Base-by-base conservation (phyloP, 2,113 vertebrate species). In the Lampris incognitus region DNA sequence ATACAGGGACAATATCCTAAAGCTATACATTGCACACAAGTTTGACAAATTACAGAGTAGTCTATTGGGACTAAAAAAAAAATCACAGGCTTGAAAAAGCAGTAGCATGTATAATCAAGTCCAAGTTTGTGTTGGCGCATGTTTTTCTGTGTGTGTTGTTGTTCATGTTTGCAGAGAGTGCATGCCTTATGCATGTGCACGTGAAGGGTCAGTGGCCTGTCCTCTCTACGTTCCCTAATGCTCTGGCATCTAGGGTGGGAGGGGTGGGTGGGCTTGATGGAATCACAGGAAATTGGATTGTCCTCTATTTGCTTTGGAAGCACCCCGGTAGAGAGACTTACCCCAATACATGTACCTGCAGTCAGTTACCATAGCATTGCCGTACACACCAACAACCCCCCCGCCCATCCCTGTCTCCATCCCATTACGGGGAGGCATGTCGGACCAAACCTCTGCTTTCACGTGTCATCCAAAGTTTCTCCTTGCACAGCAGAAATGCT, bases 231-330 rank as follows among this genome's bases (percentile, higher is more conserved):
- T 90, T 83, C 94, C 95, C 95, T 97, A 97, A 97, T 97, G 95
- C 94, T 95, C 94, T 95, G 89, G 92, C 93, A 95, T 94, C 94
- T 94, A 81, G 87, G 86, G 87, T 37, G 55, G 67, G 84, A 24
- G 24, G 24, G 24, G 24, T 24, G 24, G 24, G 24, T 24, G 24
- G 86, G 93, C 95, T 96, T 98, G 97, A 98, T 97, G 95, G 96
- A 97, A 97, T 97, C 96, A 96, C 93, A 93, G 94, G 82, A 98
- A 98, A 99, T 98, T 99, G 97, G 97, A 98, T 98, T 98, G 96
- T 96, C 89, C 94, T 95, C 96, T 95, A 98, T 97, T 98, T 98
- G 95, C 95, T 95, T 95, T 96, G 93, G 94, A 96, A 94, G 94
- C 95, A 94, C 95, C 94, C 82, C 93, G 92, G 91, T 94, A 95